phyloP scores from a whole-genome alignment of 2,113 vertebrate genomes.

The Terrapene triunguis region DNA sequence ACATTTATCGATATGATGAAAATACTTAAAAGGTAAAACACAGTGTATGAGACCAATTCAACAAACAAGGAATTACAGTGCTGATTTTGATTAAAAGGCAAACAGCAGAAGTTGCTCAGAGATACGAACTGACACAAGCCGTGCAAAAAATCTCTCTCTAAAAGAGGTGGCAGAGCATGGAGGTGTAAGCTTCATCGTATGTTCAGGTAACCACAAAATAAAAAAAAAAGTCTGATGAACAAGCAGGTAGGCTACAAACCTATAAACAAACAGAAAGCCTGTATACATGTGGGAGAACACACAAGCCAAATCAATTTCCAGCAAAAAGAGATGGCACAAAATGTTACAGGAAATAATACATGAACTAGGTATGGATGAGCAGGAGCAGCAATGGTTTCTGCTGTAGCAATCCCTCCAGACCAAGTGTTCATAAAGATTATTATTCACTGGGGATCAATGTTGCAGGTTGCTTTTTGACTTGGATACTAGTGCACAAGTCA shows the following conservation, averaged over 20 bases:
- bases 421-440: background rate
- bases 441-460: background rate
- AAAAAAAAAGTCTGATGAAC: background rate
- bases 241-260: background rate
- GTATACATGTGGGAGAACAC: background rate
- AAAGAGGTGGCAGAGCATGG: background rate
- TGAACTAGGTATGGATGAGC: background rate
- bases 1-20: background rate
- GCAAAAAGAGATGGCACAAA: background rate
- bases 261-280: background rate
- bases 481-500: background rate
- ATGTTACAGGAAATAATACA: background rate
- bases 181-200: fast-evolving
- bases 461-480: background rate
- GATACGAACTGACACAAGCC: background rate
- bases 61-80: background rate
- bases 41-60: background rate
- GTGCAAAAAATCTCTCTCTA: background rate
- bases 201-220: background rate
- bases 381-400: background rate
- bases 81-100: background rate
- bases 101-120: background rate
- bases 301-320: background rate
- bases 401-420: background rate
- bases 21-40: background rate